Evolutionary conservation across 2,888 invertebrate genomes (phyloP).

Genomic region (Metopia argyrocephala): DNA sequence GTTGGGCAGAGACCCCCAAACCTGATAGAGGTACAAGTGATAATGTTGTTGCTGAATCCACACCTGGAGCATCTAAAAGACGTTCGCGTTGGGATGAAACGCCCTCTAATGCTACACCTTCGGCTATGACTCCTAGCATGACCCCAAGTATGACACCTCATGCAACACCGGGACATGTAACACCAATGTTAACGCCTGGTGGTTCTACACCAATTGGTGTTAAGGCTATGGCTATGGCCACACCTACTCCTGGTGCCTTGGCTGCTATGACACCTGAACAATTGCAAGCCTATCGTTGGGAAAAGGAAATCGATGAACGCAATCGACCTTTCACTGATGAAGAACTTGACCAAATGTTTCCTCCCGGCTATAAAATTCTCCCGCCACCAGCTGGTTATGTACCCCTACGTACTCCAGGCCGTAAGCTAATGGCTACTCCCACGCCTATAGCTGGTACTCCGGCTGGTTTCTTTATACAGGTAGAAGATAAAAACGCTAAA

Average conservation of each 20-base stretch:
- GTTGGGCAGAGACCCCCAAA: slow-evolving; percentile 99
- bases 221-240: slow-evolving; percentile 99
- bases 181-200: slow-evolving; percentile 88
- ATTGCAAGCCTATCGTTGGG: slow-evolving; percentile 98
- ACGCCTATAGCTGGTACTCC: slow-evolving; percentile 96
- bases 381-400: slow-evolving; percentile 97
- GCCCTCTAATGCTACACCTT: slow-evolving; percentile 88
- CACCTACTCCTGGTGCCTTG: slow-evolving; percentile 96
- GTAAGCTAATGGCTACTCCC: slow-evolving; percentile 98
- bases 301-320: slow-evolving; percentile 98
- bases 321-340: slow-evolving; percentile 98
- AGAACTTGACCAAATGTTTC: slow-evolving; percentile 98
- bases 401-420: slow-evolving; percentile 97
- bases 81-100: slow-evolving; percentile 99
- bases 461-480: slow-evolving; percentile 96
- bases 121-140: slow-evolving; percentile 84
- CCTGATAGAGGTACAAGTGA: slow-evolving; percentile 90
- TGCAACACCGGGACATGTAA: slow-evolving; percentile 85
- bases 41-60: slow-evolving; percentile 91
- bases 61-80: slow-evolving; percentile 95
- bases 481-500: slow-evolving; percentile 92
- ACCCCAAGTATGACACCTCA: slow-evolving; percentile 86
- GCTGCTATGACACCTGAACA: slow-evolving; percentile 99
- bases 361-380: slow-evolving; percentile 97
- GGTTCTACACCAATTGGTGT: slow-evolving; percentile 92